These are phyloP conservation scores for Notodonta ziczac DNA, from an alignment of 2,888 invertebrate genomes.

Conservation along the genomic window DNA sequence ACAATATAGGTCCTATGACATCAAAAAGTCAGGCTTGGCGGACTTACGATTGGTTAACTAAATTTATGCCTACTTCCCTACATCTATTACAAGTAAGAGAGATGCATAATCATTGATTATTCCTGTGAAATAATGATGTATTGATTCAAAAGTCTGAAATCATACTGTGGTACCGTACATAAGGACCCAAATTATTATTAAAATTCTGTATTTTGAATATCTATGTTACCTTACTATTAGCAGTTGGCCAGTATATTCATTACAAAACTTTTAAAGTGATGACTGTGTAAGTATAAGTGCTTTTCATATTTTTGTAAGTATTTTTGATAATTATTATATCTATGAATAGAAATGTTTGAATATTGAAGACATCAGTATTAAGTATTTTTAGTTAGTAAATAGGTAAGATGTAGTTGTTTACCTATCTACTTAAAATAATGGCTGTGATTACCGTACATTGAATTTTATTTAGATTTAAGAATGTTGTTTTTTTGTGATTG, in stretches of 20 bases:
- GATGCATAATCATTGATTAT: too few relatives aligned
- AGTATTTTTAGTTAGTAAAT: background rate
- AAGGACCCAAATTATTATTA: too few relatives aligned
- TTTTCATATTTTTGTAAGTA: background rate
- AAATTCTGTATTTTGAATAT: too few relatives aligned
- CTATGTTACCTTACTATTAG: background rate
- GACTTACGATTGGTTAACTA: too few relatives aligned
- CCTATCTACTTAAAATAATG: slow-evolving; percentile 28
- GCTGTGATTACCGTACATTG: slow-evolving; percentile 41
- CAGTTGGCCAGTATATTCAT: background rate
- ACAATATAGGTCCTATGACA: background rate
- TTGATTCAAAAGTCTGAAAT: too few relatives aligned
- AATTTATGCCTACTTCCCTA: too few relatives aligned
- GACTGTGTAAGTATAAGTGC: background rate
- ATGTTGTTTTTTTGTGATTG: slow-evolving; percentile 1
- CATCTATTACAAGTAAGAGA: too few relatives aligned
- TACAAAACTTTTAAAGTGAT: background rate
- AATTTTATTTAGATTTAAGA: slow-evolving; percentile 3
- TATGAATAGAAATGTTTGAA: background rate
- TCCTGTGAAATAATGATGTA: too few relatives aligned
- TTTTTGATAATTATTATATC: too few relatives aligned
- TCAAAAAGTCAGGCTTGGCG: too few relatives aligned
- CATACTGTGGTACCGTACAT: too few relatives aligned
- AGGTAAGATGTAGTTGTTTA: slow-evolving; percentile 15
- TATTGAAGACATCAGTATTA: slow-evolving; percentile 12